Base-by-base conservation (phyloP, 1,140 invertebrate species). In the Pseudoatta argentina region DNA sequence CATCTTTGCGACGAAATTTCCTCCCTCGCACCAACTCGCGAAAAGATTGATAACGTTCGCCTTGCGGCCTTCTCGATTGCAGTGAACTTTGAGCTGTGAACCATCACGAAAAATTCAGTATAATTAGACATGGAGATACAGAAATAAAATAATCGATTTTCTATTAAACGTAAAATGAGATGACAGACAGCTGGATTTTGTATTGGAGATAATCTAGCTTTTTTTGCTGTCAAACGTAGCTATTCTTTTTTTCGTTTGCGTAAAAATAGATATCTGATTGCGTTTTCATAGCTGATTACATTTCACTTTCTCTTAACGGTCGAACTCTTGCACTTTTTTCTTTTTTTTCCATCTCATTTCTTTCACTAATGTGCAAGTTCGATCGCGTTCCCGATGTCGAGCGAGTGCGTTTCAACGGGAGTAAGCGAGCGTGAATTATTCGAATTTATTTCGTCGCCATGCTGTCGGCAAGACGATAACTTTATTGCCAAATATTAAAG, bases 31-130 rank as follows among this genome's bases (percentile, higher is more conserved):
- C 39, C 69, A 67, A 64, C 44, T 63, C 67, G 64, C 69, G 55
- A 44, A 59, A 72, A 75, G 88, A 90, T 90, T 88, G 89, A 90
- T 90, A 90, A 83, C 76, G 83, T 63, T 48, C 83, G 55, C 71
- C 59, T 78, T 78, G 73, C 81, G 69, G 18, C 67, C 24, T 71
- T 75, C 71, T 39, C 71, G 57, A 79, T 48, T 77, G 30, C 39
- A 48, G 21, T 27, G 34, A 78, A 53, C 78, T 51, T 66, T 12
- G 18, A 30, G 6, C 16, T 24, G 51, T 18, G 12, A 21, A 53
- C 10, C 39, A 21, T 48, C n/a, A 48, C 55, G 10, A 71, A 55
- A 55, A n/a, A 78, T 77, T 64, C 30, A 61, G 8, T 14, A 6
- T 48, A 18, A 63, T 77, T 16, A 12, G 12, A 64, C 18, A n/a